Conservation (phyloP, 1,140 invertebrate species). For the Charaxes varanes region DNA sequence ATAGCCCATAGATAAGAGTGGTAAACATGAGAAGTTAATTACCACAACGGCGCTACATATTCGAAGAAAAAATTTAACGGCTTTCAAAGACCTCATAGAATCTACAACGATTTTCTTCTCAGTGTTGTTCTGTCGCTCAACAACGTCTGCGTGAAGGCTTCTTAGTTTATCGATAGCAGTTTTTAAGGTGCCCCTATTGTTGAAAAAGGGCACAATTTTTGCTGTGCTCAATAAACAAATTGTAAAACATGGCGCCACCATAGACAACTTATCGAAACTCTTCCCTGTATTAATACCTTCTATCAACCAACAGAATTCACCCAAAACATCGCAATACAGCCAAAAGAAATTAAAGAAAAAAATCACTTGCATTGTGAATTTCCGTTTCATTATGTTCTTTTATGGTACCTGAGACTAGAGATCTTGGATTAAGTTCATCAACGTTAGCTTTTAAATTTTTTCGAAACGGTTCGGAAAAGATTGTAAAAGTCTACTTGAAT, state of each 20-base stretch:
- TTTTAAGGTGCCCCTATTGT: slow-evolving; percentile 18
- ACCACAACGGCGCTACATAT: slow-evolving; percentile 5
- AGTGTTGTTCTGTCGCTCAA: slow-evolving; percentile 2
- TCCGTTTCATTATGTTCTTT: no score
- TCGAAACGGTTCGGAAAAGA: no score
- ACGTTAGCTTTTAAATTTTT: no score
- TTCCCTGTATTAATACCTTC: slow-evolving; percentile 25
- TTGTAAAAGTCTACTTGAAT: no score
- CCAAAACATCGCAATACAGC: slow-evolving; percentile 28
- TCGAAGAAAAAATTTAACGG: slow-evolving; percentile 11
- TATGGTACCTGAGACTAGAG: no score
- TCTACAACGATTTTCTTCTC: slow-evolving; percentile 7
- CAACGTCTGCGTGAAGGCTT: slow-evolving; percentile 19
- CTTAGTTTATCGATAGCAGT: slow-evolving; percentile 23
- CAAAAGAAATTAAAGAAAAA: slow-evolving; percentile 28
- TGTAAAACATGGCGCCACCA: slow-evolving; percentile 27
- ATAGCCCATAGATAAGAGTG: slow-evolving; percentile 24
- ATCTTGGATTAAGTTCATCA: no score
- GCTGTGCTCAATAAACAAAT: slow-evolving; percentile 27
- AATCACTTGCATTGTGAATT: no score
- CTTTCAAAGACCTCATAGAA: slow-evolving; percentile 17
- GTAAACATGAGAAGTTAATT: slow-evolving; percentile 16
- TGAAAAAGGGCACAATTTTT: slow-evolving; percentile 23
- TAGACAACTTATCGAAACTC: slow-evolving; percentile 29
- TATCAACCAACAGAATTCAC: slow-evolving; percentile 27